phyloP scores from a whole-genome alignment of 2,113 vertebrate genomes.

The Alces alces region DNA sequence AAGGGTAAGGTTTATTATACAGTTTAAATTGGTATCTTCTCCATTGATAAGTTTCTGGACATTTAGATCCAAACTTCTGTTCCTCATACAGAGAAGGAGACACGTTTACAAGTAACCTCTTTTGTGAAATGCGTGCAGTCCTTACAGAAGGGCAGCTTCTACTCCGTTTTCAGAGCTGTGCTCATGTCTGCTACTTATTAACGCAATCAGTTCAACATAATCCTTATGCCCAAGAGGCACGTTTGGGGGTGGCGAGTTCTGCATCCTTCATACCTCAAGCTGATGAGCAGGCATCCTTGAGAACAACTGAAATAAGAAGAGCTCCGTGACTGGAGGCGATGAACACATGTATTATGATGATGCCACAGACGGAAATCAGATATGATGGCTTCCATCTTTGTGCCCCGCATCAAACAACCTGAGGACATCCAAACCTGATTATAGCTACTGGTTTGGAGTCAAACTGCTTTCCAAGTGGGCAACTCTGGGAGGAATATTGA shows the following conservation, averaged over 20 bases:
- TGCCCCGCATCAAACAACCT: background rate
- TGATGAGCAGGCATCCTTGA: background rate
- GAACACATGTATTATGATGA: no score
- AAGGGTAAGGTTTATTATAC: background rate
- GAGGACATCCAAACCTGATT: background rate
- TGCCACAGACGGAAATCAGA: background rate
- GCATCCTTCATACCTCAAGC: background rate
- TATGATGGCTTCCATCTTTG: background rate
- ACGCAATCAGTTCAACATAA: background rate
- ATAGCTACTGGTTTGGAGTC: background rate
- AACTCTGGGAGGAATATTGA: background rate
- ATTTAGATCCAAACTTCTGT: background rate
- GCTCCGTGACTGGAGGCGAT: background rate
- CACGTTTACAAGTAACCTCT: background rate
- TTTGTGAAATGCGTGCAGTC: background rate
- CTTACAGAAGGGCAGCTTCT: background rate
- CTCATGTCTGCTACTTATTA: background rate
- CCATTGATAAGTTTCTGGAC: background rate
- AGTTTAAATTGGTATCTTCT: background rate
- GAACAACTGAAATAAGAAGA: background rate
- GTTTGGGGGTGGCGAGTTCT: background rate
- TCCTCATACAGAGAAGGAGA: background rate
- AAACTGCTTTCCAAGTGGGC: background rate
- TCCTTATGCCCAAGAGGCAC: background rate
- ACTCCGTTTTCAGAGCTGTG: background rate